These are phyloP conservation scores for Allolobophora icterica DNA, from an alignment of 2,888 invertebrate species.

Conservation along the genomic window DNA sequence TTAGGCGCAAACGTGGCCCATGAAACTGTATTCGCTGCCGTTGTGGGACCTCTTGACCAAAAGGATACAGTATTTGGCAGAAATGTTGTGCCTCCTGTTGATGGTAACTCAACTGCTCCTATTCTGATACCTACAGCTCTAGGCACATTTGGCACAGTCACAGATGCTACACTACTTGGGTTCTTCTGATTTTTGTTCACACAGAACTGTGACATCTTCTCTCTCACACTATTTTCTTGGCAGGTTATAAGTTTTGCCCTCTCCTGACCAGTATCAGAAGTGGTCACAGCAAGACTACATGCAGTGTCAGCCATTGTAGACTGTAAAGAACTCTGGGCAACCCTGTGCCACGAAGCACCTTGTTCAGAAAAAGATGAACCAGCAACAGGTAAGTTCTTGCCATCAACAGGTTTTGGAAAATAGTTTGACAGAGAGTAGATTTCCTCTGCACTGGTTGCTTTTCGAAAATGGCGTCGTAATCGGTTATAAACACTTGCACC, in stretches of 20 bases:
- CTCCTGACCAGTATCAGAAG: neutral
- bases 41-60: neutral
- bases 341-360: neutral
- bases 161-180: neutral
- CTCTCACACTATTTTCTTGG: neutral
- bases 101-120: neutral
- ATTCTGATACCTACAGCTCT: neutral
- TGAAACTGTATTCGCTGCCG: neutral
- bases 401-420: neutral
- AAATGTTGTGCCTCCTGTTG: neutral
- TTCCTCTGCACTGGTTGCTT: neutral
- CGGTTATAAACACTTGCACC: neutral
- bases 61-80: neutral
- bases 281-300: neutral
- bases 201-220: neutral
- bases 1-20: neutral
- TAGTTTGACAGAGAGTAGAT: neutral
- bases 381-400: neutral
- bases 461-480: neutral
- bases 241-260: neutral
- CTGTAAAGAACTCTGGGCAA: neutral
- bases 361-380: neutral
- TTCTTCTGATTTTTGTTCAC: neutral
- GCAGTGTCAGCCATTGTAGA: neutral
- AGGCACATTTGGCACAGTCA: neutral